Percentiles rank a stretch among this genome's conserved stretches.
Conservation (phyloP, 1,140 invertebrate genomes). For the Neodiprion fabricii region DNA sequence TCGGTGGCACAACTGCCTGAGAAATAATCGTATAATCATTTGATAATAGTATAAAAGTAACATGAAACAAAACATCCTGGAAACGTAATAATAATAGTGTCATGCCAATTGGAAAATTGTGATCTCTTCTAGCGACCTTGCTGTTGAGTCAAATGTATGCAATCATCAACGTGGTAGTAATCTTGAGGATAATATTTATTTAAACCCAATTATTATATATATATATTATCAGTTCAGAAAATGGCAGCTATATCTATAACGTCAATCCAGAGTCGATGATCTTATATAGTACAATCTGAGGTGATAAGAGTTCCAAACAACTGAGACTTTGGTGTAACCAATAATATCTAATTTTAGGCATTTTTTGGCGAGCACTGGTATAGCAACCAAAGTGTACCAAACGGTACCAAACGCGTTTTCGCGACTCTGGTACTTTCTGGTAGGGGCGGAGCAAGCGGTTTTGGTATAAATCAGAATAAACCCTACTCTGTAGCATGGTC, state of each 20-base stretch:
- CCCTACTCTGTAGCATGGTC: no score
- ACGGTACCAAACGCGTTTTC: no score
- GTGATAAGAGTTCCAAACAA: no score
- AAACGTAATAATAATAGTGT: background rate
- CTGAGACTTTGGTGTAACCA: no score
- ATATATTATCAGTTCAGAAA: background rate
- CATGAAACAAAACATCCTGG: background rate
- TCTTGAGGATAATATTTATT: conserved; percentile 1
- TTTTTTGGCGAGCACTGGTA: no score
- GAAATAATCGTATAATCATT: background rate
- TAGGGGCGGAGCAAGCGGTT: no score
- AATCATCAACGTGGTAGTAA: background rate
- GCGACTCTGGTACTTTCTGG: no score
- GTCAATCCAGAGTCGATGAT: background rate
- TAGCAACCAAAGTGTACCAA: no score
- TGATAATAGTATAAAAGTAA: background rate
- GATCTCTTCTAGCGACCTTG: conserved; percentile 14
- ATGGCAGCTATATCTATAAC: background rate
- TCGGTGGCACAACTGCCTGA: no score
- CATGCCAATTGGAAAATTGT: conserved; percentile 4
- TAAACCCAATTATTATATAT: conserved; percentile 3
- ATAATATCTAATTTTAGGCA: no score
- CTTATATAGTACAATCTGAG: background rate
- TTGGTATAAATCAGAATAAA: no score
- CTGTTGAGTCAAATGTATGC: background rate